Evolutionary conservation across 1,140 invertebrate species (phyloP).

Genomic region (Cotesia chilonis): DNA sequence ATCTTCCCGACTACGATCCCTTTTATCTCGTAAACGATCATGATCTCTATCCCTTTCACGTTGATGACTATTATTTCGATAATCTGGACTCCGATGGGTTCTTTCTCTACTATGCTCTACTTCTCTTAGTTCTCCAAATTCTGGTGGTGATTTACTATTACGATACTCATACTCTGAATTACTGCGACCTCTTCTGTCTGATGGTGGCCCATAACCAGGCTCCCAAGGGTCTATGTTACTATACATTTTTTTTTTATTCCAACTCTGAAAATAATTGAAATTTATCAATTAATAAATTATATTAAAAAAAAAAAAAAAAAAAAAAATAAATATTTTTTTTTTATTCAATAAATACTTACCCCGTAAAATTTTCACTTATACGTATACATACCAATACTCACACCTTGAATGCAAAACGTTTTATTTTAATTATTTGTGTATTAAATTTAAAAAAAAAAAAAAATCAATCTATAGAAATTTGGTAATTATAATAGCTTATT

Average conservation of each 20-base stretch:
- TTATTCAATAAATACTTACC: too few relatives aligned
- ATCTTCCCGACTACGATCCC: conserved; percentile 24
- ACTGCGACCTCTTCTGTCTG: conserved; percentile 48
- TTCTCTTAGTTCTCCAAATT: conserved; percentile 59
- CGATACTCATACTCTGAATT: conserved; percentile 56
- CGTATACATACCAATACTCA: too few relatives aligned
- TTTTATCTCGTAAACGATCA: conserved; percentile 20
- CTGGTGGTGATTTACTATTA: conserved; percentile 57
- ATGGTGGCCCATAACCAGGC: conserved; percentile 60
- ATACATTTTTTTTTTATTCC: conserved; percentile 48
- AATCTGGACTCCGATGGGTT: conserved; percentile 43
- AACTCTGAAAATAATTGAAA: conserved; percentile 7
- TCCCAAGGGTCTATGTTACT: conserved; percentile 62
- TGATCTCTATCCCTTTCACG: conserved; percentile 43
- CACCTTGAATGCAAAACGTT: too few relatives aligned
- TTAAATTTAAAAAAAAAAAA: too few relatives aligned
- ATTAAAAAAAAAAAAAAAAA: too few relatives aligned
- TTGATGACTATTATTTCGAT: conserved; percentile 42
- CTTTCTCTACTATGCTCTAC: conserved; percentile 49
- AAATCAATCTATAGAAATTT: too few relatives aligned
- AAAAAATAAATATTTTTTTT: too few relatives aligned
- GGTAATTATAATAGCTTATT: too few relatives aligned
- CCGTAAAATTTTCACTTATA: too few relatives aligned
- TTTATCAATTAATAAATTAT: background rate
- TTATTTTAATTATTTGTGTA: too few relatives aligned